Evolutionary conservation across 2,113 vertebrate genomes (phyloP).

Genomic region (Phaethon lepturus): DNA sequence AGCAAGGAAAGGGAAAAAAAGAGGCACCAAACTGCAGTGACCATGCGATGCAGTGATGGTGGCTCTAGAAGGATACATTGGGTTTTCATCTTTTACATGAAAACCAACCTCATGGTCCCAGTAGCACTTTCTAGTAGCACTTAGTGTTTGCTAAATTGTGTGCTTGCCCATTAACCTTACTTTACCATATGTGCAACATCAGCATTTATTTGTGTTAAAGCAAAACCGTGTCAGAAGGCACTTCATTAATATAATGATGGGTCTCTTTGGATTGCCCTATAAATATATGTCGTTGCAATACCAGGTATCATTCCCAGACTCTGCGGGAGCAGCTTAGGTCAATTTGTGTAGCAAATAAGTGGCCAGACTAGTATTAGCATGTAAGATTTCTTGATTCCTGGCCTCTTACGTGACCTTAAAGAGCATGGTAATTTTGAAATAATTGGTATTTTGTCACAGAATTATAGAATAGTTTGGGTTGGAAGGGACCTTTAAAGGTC

Average conservation of each 20-base stretch:
- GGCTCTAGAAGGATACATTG: neutral
- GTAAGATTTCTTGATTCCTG: neutral
- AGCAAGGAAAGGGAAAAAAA: neutral
- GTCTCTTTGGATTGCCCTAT: neutral
- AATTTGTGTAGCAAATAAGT: neutral
- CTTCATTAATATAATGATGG: neutral
- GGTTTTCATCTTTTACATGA: neutral
- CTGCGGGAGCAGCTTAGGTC: neutral
- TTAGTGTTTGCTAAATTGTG: neutral
- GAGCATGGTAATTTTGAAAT: neutral
- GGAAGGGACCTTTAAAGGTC: too few species aligned
- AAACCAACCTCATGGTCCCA: neutral
- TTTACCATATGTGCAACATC: neutral
- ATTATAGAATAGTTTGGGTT: too few species aligned
- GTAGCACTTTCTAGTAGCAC: neutral
- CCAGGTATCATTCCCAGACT: neutral
- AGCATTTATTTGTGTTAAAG: neutral
- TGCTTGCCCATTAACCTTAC: neutral
- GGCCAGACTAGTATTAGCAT: neutral
- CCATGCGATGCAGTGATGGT: fast-evolving
- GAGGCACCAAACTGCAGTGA: neutral
- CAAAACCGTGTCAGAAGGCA: neutral
- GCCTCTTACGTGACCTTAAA: neutral
- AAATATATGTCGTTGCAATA: neutral
- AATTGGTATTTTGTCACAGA: neutral